Evolutionary conservation across 2,888 invertebrate species (phyloP).

Genomic region (Gerris lacustris): DNA sequence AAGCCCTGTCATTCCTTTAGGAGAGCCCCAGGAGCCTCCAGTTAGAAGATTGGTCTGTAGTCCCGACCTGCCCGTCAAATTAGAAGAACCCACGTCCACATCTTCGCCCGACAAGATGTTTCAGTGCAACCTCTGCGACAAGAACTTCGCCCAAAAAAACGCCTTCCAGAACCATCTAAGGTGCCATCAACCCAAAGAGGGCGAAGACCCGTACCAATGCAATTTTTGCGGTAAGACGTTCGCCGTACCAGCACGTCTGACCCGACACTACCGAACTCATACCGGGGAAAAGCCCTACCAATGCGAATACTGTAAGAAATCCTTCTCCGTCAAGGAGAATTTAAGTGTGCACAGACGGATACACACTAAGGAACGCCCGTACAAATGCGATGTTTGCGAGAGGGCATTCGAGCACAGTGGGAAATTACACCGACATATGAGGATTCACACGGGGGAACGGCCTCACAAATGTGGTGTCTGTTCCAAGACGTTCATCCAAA

Average conservation of each 20-base stretch:
- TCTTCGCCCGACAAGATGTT: conserved; percentile 38
- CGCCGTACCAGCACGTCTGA: conserved; percentile 74
- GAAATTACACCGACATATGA: conserved; percentile 77
- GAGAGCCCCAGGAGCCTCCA: conserved; percentile 29
- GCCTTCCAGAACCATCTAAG: conserved; percentile 58
- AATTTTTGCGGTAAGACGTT: conserved; percentile 84
- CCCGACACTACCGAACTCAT: conserved; percentile 76
- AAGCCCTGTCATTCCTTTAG: conserved; percentile 30
- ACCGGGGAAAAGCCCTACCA: conserved; percentile 83
- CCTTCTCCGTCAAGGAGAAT: conserved; percentile 86
- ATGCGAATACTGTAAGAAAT: conserved; percentile 84
- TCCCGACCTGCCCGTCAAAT: conserved; percentile 43
- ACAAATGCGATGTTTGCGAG: conserved; percentile 77
- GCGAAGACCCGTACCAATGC: conserved; percentile 68
- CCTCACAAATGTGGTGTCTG: conserved; percentile 82
- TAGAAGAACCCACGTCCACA: conserved; percentile 28
- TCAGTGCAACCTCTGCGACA: conserved; percentile 58
- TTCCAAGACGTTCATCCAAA: conserved; percentile 80
- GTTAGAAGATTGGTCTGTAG: conserved; percentile 48
- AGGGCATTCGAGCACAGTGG: conserved; percentile 84
- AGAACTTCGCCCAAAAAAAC: conserved; percentile 61
- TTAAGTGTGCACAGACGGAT: conserved; percentile 76
- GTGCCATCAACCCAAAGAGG: conserved; percentile 43
- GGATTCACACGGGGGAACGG: conserved; percentile 80
- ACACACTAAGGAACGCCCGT: conserved; percentile 83